A percentile compares a stretch with the other conserved stretches of the same genome.
Conservation (phyloP, 2,888 invertebrate genomes). For the Heliconius hortense region DNA sequence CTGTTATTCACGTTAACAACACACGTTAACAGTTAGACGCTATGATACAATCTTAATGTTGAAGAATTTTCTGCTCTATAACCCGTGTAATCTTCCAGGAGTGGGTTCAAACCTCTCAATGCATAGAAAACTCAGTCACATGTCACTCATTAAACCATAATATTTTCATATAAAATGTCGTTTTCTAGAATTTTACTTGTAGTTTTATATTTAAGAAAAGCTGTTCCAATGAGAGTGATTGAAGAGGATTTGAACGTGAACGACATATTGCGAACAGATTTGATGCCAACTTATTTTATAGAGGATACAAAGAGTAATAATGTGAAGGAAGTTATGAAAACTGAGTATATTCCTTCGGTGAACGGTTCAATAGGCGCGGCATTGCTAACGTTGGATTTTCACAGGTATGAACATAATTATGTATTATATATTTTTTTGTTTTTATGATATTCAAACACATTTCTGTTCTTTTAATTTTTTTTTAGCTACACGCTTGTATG, state of each 20-base stretch:
- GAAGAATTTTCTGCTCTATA: conserved; percentile 73
- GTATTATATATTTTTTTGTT: neutral
- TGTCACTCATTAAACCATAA: neutral
- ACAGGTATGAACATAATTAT: conserved; percentile 80
- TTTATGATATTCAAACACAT: no score
- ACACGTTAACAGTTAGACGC: conserved; percentile 53
- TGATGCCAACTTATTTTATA: conserved; percentile 86
- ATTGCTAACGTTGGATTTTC: conserved; percentile 84
- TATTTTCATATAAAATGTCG: conserved; percentile 25
- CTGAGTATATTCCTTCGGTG: conserved; percentile 49
- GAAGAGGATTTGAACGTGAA: conserved; percentile 80
- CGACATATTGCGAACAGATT: conserved; percentile 86
- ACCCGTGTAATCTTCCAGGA: conserved; percentile 59
- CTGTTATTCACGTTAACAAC: conserved; percentile 6
- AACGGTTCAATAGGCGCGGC: conserved; percentile 85
- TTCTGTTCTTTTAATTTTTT: no score
- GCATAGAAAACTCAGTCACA: conserved; percentile 1
- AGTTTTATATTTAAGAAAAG: neutral
- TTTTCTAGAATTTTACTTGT: neutral
- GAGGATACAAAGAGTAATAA: conserved; percentile 56
- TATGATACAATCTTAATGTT: conserved; percentile 55
- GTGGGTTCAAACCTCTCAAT: conserved; percentile 21
- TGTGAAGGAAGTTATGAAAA: conserved; percentile 41
- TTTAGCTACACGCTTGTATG: no score
- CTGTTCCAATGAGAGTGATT: conserved; percentile 49